A percentile compares a stretch with the other conserved stretches of the same genome.
Conservation (phyloP, 2,888 invertebrate genomes). For the Cephus pulcher region DNA sequence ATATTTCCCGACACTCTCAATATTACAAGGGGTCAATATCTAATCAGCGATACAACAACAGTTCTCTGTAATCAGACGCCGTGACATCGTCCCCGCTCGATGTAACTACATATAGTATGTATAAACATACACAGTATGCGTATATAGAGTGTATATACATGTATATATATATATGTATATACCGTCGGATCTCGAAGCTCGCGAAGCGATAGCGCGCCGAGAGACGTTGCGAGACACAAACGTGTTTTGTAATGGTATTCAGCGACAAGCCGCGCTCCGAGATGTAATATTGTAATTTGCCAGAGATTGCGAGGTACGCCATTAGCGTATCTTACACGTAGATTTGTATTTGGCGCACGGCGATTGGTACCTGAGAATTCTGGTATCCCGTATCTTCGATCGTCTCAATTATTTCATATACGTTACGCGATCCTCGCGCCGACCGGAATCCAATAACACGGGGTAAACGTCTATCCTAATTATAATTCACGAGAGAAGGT, state of each 20-base stretch:
- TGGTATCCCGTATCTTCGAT: background rate
- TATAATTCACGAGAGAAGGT: background rate
- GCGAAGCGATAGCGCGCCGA: slow-evolving; percentile 3
- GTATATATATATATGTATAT: background rate
- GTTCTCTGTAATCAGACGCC: slow-evolving; percentile 19
- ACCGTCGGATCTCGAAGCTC: background rate
- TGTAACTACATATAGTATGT: background rate
- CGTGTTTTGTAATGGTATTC: background rate
- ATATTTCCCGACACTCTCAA: background rate
- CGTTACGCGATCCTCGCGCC: no score
- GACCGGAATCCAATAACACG: no score
- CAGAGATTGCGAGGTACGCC: background rate
- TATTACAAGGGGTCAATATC: slow-evolving; percentile 10
- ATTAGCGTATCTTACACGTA: background rate
- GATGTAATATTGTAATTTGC: background rate
- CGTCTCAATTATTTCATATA: background rate
- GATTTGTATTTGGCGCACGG: background rate
- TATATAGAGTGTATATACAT: background rate
- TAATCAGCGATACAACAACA: slow-evolving; percentile 23
- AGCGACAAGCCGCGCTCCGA: background rate
- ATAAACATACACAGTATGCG: background rate
- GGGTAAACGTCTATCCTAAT: background rate
- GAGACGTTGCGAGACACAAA: slow-evolving; percentile 10
- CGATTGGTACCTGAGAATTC: no score
- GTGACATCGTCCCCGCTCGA: slow-evolving; percentile 19